Percentiles rank a stretch among this genome's conserved stretches.
Conservation (phyloP, 2,113 vertebrate genomes). For the Protobothrops mucrosquamatus region DNA sequence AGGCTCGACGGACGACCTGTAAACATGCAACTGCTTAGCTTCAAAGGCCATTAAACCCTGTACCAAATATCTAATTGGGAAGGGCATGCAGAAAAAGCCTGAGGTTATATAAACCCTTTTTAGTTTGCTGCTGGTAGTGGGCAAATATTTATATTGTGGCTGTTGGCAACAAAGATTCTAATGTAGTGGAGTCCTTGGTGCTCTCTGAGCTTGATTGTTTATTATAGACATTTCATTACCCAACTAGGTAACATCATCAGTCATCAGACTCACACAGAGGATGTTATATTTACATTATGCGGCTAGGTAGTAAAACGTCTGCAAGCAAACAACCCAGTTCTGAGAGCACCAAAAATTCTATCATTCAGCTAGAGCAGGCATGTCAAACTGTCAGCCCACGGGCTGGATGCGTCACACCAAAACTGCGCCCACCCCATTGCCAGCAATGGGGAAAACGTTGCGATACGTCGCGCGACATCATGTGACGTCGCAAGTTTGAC, state of each 20-base stretch:
- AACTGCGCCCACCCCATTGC: no score
- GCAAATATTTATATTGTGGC: neutral
- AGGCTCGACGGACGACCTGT: no score
- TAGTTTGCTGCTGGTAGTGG: neutral
- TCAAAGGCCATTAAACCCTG: neutral
- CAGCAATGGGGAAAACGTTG: no score
- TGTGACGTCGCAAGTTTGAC: no score
- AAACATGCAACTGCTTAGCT: neutral
- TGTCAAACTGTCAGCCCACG: no score
- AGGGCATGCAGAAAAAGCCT: neutral
- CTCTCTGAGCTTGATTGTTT: neutral
- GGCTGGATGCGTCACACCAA: no score
- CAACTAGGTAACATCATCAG: neutral
- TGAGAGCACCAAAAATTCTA: neutral
- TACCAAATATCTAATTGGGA: neutral
- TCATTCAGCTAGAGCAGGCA: neutral
- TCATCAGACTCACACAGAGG: neutral
- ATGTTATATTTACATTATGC: neutral
- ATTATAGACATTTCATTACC: neutral
- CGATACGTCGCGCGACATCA: no score
- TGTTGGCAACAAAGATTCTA: neutral
- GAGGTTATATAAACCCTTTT: neutral
- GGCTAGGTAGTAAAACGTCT: neutral
- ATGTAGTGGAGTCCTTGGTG: neutral
- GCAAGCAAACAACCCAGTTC: neutral